Conservation (phyloP, 2,113 vertebrate genomes). For the Sapayoa aenigma region DNA sequence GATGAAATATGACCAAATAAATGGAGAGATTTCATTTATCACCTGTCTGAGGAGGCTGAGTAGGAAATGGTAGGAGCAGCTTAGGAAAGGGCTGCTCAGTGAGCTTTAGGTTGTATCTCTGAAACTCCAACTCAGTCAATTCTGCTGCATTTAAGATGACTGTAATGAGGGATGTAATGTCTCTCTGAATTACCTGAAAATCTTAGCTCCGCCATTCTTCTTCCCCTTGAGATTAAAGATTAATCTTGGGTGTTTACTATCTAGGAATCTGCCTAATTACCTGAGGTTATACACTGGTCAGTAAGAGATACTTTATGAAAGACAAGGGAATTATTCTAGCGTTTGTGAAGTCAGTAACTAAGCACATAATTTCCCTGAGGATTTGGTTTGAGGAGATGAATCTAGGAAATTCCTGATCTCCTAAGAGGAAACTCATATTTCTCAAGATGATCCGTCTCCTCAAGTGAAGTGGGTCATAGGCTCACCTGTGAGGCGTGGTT, state of each 20-base stretch:
- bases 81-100: background rate
- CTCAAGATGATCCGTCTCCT: background rate
- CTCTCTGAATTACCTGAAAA: constrained; percentile 26
- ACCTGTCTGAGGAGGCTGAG: background rate
- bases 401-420: background rate
- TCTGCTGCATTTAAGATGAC: background rate
- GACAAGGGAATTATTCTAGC: background rate
- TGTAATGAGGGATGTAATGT: constrained; percentile 24
- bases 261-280: constrained; percentile 23
- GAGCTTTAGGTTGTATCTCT: background rate
- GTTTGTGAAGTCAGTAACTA: background rate
- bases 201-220: background rate
- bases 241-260: background rate
- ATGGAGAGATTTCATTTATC: constrained; percentile 5
- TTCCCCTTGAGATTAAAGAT: background rate
- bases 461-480: background rate
- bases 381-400: background rate
- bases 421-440: background rate
- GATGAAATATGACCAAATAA: constrained; percentile 6
- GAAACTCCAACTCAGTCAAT: background rate
- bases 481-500: background rate
- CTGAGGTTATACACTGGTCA: background rate
- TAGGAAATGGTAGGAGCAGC: background rate
- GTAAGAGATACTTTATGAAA: background rate
- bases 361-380: background rate